These are phyloP conservation scores for Cynoglossus semilaevis DNA, from an alignment of 2,113 vertebrate genomes.

Conservation along the genomic window DNA sequence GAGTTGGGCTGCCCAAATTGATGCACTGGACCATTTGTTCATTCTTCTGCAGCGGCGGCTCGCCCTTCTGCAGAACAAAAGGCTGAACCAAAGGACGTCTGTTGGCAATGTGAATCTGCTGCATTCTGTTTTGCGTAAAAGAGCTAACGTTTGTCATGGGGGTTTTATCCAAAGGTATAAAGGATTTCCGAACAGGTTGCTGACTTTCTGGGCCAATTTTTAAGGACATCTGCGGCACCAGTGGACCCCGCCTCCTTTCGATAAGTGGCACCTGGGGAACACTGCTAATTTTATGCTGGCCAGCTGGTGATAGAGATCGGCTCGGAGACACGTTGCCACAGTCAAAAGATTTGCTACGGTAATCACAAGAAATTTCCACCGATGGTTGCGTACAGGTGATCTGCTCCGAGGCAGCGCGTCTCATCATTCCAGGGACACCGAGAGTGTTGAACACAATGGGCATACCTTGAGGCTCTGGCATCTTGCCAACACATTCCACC, in stretches of 20 bases:
- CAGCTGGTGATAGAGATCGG: conserved; percentile 67
- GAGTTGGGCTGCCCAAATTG: conserved; percentile 71
- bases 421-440: conserved; percentile 88
- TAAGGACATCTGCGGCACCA: conserved; percentile 94
- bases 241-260: conserved; percentile 91
- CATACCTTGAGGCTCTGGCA: conserved; percentile 80
- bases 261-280: conserved; percentile 85
- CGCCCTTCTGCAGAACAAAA: conserved; percentile 62
- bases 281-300: conserved; percentile 68
- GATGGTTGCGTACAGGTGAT: conserved; percentile 85
- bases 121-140: conserved; percentile 69
- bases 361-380: conserved; percentile 84
- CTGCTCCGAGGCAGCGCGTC: conserved; percentile 91
- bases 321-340: conserved; percentile 83
- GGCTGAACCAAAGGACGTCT: conserved; percentile 55
- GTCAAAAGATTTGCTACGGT: conserved; percentile 96
- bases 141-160: conserved; percentile 63
- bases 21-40: conserved; percentile 76
- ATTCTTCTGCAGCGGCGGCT: conserved; percentile 58
- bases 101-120: conserved; percentile 66
- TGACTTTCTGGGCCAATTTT: conserved; percentile 87
- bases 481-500: conserved; percentile 76
- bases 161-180: conserved; percentile 72
- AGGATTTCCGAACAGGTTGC: conserved; percentile 69
- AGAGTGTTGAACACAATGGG: conserved; percentile 81